Evolutionary conservation across 2,113 vertebrate genomes (phyloP).

Genomic region (Podarcis raffonei): DNA sequence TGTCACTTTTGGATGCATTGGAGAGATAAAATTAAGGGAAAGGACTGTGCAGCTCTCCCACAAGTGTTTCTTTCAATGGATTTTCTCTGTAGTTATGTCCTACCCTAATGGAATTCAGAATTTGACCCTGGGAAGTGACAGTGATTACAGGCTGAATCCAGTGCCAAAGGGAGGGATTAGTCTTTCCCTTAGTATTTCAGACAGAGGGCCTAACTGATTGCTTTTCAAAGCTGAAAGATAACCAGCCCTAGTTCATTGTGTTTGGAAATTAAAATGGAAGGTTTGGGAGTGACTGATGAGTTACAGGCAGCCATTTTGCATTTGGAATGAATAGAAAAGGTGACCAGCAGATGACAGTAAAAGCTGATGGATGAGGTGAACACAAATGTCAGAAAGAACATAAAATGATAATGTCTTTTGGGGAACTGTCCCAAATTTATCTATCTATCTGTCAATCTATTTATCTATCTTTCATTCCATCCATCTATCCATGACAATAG

Average conservation of each 20-base stretch:
- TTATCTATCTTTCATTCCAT: no score
- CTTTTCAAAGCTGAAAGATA: neutral
- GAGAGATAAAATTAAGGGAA: neutral
- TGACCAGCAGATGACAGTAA: constrained; percentile 22
- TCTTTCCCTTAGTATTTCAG: constrained; percentile 48
- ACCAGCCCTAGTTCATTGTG: neutral
- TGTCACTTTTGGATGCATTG: neutral
- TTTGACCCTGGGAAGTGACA: constrained; percentile 31
- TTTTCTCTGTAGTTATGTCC: neutral
- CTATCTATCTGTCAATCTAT: no score
- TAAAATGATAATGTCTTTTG: constrained; percentile 7
- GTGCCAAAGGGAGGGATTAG: constrained; percentile 46
- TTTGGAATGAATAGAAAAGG: constrained; percentile 18
- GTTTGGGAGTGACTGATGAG: constrained; percentile 15
- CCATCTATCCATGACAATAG: no score
- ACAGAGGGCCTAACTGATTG: neutral
- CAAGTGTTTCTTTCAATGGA: neutral
- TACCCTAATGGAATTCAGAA: neutral
- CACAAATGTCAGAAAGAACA: constrained; percentile 14
- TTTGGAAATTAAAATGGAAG: constrained; percentile 33
- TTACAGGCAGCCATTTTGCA: constrained; percentile 38
- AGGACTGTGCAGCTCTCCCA: neutral
- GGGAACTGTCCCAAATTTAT: neutral
- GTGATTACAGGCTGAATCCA: constrained; percentile 40
- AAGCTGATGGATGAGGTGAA: constrained; percentile 2